Evolutionary conservation across 2,797 vertebrate species (phyloP).

Genomic region (Sardinella longiceps): DNA sequence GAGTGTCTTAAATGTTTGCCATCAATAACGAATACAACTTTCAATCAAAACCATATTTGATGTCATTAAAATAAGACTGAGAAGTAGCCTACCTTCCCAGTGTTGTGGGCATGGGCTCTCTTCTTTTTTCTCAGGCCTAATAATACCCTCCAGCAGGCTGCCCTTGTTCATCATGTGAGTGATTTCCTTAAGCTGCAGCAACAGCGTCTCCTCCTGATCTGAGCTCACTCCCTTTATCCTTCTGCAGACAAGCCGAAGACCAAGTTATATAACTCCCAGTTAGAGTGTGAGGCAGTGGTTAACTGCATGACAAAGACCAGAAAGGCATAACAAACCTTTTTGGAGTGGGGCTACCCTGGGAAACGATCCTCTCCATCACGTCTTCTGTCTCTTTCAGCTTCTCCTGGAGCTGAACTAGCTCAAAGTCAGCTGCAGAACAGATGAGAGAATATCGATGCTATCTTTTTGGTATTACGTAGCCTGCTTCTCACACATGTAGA

Average conservation of each 20-base stretch:
- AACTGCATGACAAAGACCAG: background rate
- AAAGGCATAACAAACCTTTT: conserved; percentile 73
- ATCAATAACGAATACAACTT: too few relatives aligned
- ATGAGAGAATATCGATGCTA: background rate
- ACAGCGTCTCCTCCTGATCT: conserved; percentile 88
- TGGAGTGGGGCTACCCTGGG: conserved; percentile 78
- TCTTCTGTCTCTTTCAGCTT: conserved; percentile 91
- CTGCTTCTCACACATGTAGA: too few relatives aligned
- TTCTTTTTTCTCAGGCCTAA: conserved; percentile 78
- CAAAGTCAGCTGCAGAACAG: conserved; percentile 83
- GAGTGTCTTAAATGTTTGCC: background rate
- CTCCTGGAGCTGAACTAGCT: conserved; percentile 92
- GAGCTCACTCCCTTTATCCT: conserved; percentile 79
- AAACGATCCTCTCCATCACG: conserved; percentile 94
- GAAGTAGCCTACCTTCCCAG: conserved; percentile 85
- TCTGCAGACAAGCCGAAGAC: background rate
- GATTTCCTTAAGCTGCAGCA: conserved; percentile 91
- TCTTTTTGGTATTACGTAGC: too few relatives aligned
- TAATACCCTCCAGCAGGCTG: conserved; percentile 80
- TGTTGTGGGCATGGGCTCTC: conserved; percentile 75
- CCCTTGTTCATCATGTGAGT: conserved; percentile 91
- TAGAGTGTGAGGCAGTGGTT: background rate
- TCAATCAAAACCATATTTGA: too few relatives aligned
- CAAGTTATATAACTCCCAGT: background rate
- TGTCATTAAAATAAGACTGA: too few relatives aligned